Percentiles rank a stretch among this genome's conserved stretches.
Evolutionary conservation across 2,113 vertebrate species (phyloP).

Genomic region (Galeopterus variegatus): DNA sequence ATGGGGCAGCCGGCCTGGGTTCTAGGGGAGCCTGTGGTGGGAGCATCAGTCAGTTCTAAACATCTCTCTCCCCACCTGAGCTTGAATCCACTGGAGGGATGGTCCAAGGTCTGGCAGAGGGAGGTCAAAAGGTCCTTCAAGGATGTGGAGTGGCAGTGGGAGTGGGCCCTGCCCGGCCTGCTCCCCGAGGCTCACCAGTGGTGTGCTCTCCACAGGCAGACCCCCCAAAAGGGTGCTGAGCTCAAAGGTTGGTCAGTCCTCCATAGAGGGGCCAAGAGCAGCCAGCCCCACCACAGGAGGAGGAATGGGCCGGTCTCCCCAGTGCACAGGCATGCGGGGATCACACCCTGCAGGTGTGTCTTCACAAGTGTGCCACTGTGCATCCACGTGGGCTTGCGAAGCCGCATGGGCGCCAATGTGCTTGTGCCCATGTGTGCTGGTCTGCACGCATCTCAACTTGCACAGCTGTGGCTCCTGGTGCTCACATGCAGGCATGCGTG

Average conservation of each 20-base stretch:
- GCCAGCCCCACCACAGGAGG: not conserved
- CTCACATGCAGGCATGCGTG: fast-evolving
- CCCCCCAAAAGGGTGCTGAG: not conserved
- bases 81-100: not conserved
- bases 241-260: not conserved
- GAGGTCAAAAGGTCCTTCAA: not conserved
- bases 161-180: not conserved
- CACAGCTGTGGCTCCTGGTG: too few species aligned
- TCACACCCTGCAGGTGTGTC: fast-evolving
- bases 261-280: not conserved
- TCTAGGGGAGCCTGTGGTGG: not conserved
- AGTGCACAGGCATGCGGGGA: fast-evolving
- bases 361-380: fast-evolving
- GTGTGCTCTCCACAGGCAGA: fast-evolving
- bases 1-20: not conserved
- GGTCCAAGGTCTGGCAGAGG: not conserved
- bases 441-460: not conserved
- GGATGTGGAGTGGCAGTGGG: fast-evolving
- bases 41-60: fast-evolving
- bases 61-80: not conserved
- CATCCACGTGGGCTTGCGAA: not conserved
- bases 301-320: not conserved
- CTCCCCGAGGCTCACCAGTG: not conserved
- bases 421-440: not conserved
- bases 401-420: fast-evolving